Evolutionary conservation across 2,888 invertebrate genomes (phyloP), one percentile per base, ranked within the genome.

Genomic region (Xanthia icteritia): DNA sequence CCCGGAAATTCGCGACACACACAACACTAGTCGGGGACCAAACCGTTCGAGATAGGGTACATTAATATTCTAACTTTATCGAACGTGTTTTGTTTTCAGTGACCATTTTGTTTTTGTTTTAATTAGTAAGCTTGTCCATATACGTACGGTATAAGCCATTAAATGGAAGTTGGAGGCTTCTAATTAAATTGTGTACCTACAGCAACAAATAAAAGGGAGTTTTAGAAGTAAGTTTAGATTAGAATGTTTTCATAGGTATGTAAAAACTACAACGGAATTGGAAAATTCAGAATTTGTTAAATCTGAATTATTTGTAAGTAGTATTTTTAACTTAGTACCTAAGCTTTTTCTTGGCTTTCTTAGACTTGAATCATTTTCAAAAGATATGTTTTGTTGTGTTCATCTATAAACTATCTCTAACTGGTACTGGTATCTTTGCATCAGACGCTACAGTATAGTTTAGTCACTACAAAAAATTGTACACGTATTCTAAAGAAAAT

Each of bases 21-120:
- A 77, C 85, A 81, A 13, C 88, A 85, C 88, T 88, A 88, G 73
- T 79, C 42, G 31, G 58, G 76, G 83, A 82, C 79, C 74, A 85
- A 78, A 87, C 89, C 85, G 87, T 89, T 82, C 88, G 87, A 89
- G 84, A 79, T 81, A 79, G 78, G 87, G 82, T 85, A 90, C 95
- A 95, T 95, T 95, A 95, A 95, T 95, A 96, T 95, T 96, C 95
- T 93, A 95, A 94, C 94, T 93, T 90, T 92, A 93, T 93, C 93
- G 93, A 93, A 93, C 92, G 92, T 92, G 93, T 94, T 95, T 93
- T 93, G 94, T 95, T 94, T 94, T 90, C 86, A 87, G 85, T 89
- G 80, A 84, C 87, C 83, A 88, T 89, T 90, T 89, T 91, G 92
- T 91, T 93, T 93, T 91, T 92, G 93, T 92, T 94, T 93, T 91